These are phyloP conservation scores for Erythrocebus patas DNA, from an alignment of 2,113 vertebrate genomes.

Conservation along the genomic window DNA sequence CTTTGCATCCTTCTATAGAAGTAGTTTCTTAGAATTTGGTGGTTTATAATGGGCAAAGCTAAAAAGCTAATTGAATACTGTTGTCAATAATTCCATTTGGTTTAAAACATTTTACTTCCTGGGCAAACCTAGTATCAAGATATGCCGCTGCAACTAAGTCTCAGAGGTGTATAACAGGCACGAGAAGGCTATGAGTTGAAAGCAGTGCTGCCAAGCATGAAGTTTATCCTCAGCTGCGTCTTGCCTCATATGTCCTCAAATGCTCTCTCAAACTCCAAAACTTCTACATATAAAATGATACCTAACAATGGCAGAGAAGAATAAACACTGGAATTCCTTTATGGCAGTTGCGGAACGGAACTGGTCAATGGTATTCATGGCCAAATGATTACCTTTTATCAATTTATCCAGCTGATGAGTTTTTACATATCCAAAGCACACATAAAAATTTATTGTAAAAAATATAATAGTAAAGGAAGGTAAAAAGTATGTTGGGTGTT, in stretches of 20 bases:
- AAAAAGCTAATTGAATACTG: conserved; percentile 11
- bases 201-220: not conserved
- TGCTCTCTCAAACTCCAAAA: not conserved
- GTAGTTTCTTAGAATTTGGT: not conserved
- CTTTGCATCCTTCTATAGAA: not conserved
- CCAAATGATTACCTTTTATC: not conserved
- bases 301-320: not conserved
- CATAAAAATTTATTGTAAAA: not conserved
- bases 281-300: conserved; percentile 11
- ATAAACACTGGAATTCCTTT: not conserved
- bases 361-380: not conserved
- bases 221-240: not conserved
- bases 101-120: conserved; percentile 22
- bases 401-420: not conserved
- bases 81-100: not conserved
- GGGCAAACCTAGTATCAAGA: not conserved
- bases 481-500: not conserved
- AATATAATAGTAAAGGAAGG: not conserved
- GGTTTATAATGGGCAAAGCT: not conserved
- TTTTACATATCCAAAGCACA: not conserved
- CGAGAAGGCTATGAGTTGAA: not conserved
- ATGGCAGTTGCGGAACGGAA: not conserved
- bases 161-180: not conserved
- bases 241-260: not conserved
- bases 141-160: not conserved